phyloP scores from a whole-genome alignment of 2,113 vertebrate genomes.

The Platysternon megacephalum region DNA sequence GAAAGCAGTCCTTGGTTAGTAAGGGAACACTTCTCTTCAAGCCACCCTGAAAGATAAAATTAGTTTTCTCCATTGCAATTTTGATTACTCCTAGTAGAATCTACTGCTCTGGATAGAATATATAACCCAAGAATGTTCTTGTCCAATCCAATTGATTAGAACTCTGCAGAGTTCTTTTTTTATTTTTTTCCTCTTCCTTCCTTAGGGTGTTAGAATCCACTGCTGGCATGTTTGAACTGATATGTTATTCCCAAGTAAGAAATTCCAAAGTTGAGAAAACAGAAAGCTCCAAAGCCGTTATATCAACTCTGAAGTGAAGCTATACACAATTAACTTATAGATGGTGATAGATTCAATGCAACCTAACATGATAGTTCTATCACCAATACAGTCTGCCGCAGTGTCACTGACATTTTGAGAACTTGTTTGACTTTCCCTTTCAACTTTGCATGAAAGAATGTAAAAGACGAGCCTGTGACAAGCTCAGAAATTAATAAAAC shows the following conservation, averaged over 20 bases:
- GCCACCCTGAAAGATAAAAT: constrained; percentile 67
- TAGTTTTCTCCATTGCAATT: not conserved
- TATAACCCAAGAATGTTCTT: not conserved
- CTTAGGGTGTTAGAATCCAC: not conserved
- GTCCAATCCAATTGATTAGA: not conserved
- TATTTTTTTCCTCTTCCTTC: not conserved
- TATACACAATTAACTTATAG: too few relatives aligned
- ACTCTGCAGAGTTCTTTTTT: too few relatives aligned
- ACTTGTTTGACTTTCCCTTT: too few relatives aligned
- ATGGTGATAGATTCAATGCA: too few relatives aligned
- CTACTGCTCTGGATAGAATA: not conserved
- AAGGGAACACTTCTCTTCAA: constrained; percentile 46
- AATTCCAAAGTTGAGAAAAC: not conserved
- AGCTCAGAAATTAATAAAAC: too few relatives aligned
- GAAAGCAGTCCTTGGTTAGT: constrained; percentile 23
- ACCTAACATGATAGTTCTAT: too few relatives aligned
- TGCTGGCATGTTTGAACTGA: not conserved
- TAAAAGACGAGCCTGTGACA: too few relatives aligned
- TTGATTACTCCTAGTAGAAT: not conserved
- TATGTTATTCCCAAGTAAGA: not conserved
- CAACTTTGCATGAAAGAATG: too few relatives aligned
- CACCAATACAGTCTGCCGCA: too few relatives aligned
- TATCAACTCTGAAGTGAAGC: too few relatives aligned
- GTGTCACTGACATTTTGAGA: too few relatives aligned
- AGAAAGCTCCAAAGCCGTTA: not conserved